Base-by-base conservation (phyloP, 2,113 vertebrate species). In the Mola mola region DNA sequence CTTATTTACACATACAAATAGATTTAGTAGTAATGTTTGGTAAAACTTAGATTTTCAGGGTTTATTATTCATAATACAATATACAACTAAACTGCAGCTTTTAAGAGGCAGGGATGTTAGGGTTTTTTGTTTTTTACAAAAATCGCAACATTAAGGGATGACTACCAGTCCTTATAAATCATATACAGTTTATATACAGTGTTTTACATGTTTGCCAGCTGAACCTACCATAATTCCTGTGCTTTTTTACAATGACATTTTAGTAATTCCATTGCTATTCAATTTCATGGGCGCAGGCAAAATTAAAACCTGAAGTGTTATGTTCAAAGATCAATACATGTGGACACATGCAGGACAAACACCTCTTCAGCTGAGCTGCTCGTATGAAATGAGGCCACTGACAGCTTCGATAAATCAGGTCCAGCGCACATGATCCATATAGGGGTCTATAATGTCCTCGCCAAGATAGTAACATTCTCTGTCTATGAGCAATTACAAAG, bases 401-500 rank as follows among this genome's bases (percentile, higher is more conserved):
- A 72, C 83, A 78, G 70, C 59, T 52, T 20, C 61, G 55, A 84
- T 81, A 51, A 61, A 76, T 85, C 57, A 60, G 16, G 8, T 48
- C 47, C 21, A 53, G 51, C 66, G 47, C 29, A 13, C 51, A 63
- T 16, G 43, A 48, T 20, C 51, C 52, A 52, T 69, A 38, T 59
- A 64, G 44, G 42, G 38, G 59, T 72, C 48, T 46, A 44, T 56
- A 26, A 56, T 19, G 31, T 64, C 49, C 67, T 17, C 28, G 17
- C 38, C 10, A 17, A 65, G 36, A 51, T 40, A 46, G 28, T 34
- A 53, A 21, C 24, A 12, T 63, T 40, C 5, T 8, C 28, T 6
- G 4, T 19, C 6, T 25, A 26, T 20, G 15, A 61, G 55, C 24
- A 63, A 33, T 67, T 51, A 71, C 41, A 66, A 11, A 2, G 2